Percentiles rank a stretch among this genome's conserved stretches.
These are phyloP conservation scores for Digitonthophagus gazella DNA, from an alignment of 2,888 invertebrate genomes.

Conservation along the genomic window DNA sequence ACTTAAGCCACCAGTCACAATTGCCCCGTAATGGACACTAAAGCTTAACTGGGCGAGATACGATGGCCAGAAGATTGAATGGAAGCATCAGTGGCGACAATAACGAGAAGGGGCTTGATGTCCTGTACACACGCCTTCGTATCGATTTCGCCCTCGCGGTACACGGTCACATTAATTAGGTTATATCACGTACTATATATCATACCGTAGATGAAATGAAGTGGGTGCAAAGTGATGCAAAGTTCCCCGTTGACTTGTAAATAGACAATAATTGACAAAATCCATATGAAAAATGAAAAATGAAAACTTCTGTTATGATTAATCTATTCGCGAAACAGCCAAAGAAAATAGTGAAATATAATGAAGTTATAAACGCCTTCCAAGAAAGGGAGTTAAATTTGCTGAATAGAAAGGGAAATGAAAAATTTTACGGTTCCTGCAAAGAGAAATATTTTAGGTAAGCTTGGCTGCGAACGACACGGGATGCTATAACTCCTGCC, in stretches of 20 bases:
- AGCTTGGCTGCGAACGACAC: constrained; percentile 8
- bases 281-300: not conserved
- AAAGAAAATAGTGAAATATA: too few species aligned
- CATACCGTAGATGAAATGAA: not conserved
- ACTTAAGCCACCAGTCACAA: constrained; percentile 22
- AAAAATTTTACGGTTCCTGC: constrained; percentile 9
- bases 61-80: constrained; percentile 28
- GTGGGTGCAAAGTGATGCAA: not conserved
- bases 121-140: not conserved
- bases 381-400: not conserved
- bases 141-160: not conserved
- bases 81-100: constrained; percentile 29
- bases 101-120: constrained; percentile 23
- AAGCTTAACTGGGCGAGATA: constrained; percentile 26
- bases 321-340: too few species aligned
- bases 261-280: not conserved
- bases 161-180: not conserved
- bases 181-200: not conserved
- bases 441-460: constrained; percentile 16
- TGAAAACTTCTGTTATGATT: too few species aligned
- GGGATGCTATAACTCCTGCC: constrained; percentile 7
- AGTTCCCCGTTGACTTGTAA: not conserved
- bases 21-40: constrained; percentile 27
- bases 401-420: not conserved
- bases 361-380: not conserved